Conservation (phyloP, 53 echinoderm and acorn worm species). For the Antedon mediterranea region DNA sequence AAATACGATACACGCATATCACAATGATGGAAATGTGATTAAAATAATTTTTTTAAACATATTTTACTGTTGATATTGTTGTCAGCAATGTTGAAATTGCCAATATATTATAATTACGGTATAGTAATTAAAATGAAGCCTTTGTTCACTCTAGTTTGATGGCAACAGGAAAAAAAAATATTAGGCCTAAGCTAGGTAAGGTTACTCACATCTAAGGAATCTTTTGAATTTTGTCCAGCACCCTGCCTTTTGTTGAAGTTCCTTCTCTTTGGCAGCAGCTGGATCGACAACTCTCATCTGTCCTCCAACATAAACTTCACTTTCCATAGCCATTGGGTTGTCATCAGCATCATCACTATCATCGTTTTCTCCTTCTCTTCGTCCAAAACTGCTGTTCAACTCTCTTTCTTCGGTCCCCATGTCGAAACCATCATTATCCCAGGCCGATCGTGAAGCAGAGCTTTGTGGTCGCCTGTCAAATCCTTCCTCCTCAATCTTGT, state of each 20-base stretch:
- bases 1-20: too few relatives aligned
- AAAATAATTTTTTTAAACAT: too few relatives aligned
- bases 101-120: too few relatives aligned
- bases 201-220: conserved; percentile 72
- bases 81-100: too few relatives aligned
- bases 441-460: conserved; percentile 73
- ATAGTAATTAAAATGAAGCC: too few relatives aligned
- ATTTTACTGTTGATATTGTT: too few relatives aligned
- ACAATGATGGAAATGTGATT: too few relatives aligned
- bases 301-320: conserved; percentile 83
- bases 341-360: conserved; percentile 47
- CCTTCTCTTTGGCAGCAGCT: conserved; percentile 69
- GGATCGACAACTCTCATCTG: conserved; percentile 83
- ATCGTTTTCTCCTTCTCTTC: conserved; percentile 37
- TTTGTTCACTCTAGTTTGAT: too few relatives aligned
- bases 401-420: conserved; percentile 70
- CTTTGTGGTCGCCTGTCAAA: conserved; percentile 33
- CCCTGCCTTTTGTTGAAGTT: conserved; percentile 63
- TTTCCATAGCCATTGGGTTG: conserved; percentile 91
- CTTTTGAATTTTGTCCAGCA: conserved; percentile 63
- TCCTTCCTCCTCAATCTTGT: conserved; percentile 49
- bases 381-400: conserved; percentile 25
- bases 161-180: too few relatives aligned
- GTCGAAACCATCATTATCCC: conserved; percentile 95
- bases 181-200: background rate